Conservation (phyloP, 2,888 invertebrate species). For the Leptopilina syphax region DNA sequence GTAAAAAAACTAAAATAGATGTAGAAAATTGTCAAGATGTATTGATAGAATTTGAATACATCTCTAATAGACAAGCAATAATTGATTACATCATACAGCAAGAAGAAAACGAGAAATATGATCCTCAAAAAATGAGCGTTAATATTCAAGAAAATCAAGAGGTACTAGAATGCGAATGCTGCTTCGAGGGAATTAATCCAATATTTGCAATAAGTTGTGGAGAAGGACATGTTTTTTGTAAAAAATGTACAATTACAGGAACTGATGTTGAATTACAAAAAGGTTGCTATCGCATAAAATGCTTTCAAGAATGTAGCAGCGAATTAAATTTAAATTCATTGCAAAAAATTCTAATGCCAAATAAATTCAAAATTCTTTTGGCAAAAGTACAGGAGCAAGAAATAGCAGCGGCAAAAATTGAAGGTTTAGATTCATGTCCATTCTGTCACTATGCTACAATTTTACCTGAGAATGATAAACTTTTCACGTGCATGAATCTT, state of each 20-base stretch:
- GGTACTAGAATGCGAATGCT: slow-evolving; percentile 78
- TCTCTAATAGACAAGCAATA: slow-evolving; percentile 69
- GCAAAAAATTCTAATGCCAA: slow-evolving; percentile 74
- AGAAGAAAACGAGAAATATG: slow-evolving; percentile 64
- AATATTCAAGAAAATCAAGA: slow-evolving; percentile 63
- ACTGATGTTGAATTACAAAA: slow-evolving; percentile 75
- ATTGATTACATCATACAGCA: slow-evolving; percentile 63
- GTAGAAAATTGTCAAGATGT: slow-evolving; percentile 40
- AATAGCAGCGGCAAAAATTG: slow-evolving; percentile 76
- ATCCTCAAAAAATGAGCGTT: slow-evolving; percentile 69
- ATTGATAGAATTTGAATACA: slow-evolving; percentile 66
- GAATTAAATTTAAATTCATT: slow-evolving; percentile 72
- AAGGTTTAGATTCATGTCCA: slow-evolving; percentile 78
- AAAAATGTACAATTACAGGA: slow-evolving; percentile 76
- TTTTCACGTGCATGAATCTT: slow-evolving; percentile 78
- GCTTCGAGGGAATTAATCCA: slow-evolving; percentile 76
- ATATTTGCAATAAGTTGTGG: slow-evolving; percentile 67
- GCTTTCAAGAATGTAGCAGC: slow-evolving; percentile 76
- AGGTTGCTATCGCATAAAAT: slow-evolving; percentile 76
- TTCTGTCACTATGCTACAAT: slow-evolving; percentile 79
- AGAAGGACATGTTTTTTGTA: slow-evolving; percentile 76
- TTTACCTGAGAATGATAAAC: slow-evolving; percentile 72
- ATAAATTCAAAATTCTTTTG: slow-evolving; percentile 75
- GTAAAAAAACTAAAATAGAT: neutral
- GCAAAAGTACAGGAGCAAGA: slow-evolving; percentile 77